phyloP scores from a whole-genome alignment of 2,888 invertebrate genomes.

The Caenorhabditis sp. region DNA sequence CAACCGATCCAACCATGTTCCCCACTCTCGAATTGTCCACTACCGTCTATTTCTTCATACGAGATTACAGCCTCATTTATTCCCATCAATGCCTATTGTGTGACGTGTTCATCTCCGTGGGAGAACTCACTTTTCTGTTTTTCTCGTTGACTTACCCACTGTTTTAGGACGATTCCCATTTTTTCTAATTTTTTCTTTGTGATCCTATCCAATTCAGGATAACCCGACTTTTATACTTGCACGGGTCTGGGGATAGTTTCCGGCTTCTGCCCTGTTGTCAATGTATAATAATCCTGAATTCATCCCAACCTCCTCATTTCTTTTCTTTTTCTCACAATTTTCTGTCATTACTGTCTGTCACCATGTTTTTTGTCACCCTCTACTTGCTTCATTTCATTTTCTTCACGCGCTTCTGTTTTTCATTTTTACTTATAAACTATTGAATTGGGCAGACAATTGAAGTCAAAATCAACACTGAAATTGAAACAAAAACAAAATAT shows the following conservation, averaged over 20 bases:
- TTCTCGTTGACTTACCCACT: constrained; percentile 41
- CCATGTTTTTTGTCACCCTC: background rate
- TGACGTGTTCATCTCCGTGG: constrained; percentile 17
- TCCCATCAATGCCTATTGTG: constrained; percentile 33
- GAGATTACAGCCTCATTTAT: constrained; percentile 23
- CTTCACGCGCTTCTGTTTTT: constrained; percentile 22
- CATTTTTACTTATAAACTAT: constrained; percentile 22
- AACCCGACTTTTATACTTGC: constrained; percentile 44
- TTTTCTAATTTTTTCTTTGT: constrained; percentile 46
- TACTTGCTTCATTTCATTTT: constrained; percentile 6
- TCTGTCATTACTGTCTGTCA: too few relatives aligned
- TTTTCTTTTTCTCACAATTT: background rate
- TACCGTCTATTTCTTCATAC: constrained; percentile 12
- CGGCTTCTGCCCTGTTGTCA: constrained; percentile 39
- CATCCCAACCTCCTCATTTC: constrained; percentile 45
- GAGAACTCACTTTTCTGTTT: constrained; percentile 24
- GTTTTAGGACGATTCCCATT: constrained; percentile 56
- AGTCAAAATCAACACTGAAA: background rate
- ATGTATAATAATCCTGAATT: constrained; percentile 45
- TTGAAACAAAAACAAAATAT: background rate
- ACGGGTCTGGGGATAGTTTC: constrained; percentile 61
- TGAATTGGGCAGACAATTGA: constrained; percentile 11
- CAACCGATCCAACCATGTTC: constrained; percentile 1
- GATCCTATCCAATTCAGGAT: constrained; percentile 58
- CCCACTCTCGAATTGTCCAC: background rate